Evolutionary conservation across 2,888 invertebrate species (phyloP).

Genomic region (Taenaris catops): DNA sequence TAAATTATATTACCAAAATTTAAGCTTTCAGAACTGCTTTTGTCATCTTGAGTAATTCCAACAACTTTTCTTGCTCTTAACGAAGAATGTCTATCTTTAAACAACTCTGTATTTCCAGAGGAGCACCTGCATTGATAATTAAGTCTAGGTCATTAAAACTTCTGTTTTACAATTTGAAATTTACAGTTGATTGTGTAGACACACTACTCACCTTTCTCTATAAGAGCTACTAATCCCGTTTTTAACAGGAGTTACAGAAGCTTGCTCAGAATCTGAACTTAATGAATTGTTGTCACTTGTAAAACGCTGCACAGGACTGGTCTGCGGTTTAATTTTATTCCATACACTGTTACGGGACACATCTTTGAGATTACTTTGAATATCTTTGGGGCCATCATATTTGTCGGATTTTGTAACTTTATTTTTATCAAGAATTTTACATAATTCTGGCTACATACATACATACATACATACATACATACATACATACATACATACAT

Average conservation of each 20-base stretch:
- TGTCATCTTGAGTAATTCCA: slow-evolving; percentile 81
- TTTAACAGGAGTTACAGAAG: slow-evolving; percentile 84
- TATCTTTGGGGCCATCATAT: slow-evolving; percentile 36
- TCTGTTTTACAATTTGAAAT: background rate
- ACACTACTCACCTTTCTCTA: slow-evolving; percentile 78
- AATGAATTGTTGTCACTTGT: slow-evolving; percentile 78
- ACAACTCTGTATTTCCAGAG: slow-evolving; percentile 54
- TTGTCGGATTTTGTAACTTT: slow-evolving; percentile 43
- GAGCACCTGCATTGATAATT: slow-evolving; percentile 45
- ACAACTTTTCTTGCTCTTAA: slow-evolving; percentile 55
- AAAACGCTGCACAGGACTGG: slow-evolving; percentile 51
- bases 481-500: too few species aligned
- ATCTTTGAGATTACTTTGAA: slow-evolving; percentile 41
- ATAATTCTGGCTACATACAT: too few species aligned
- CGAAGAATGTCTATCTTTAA: slow-evolving; percentile 57
- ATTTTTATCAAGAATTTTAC: slow-evolving; percentile 39
- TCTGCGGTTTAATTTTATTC: slow-evolving; percentile 51
- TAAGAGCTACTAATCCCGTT: slow-evolving; percentile 47
- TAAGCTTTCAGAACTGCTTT: slow-evolving; percentile 91
- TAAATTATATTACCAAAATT: slow-evolving; percentile 71
- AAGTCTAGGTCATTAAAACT: too few species aligned
- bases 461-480: too few species aligned
- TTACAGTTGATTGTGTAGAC: background rate
- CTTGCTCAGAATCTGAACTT: slow-evolving; percentile 88
- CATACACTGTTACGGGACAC: slow-evolving; percentile 43